Evolutionary conservation across 2,113 vertebrate species (phyloP).

Genomic region (Sigmodon hispidus): DNA sequence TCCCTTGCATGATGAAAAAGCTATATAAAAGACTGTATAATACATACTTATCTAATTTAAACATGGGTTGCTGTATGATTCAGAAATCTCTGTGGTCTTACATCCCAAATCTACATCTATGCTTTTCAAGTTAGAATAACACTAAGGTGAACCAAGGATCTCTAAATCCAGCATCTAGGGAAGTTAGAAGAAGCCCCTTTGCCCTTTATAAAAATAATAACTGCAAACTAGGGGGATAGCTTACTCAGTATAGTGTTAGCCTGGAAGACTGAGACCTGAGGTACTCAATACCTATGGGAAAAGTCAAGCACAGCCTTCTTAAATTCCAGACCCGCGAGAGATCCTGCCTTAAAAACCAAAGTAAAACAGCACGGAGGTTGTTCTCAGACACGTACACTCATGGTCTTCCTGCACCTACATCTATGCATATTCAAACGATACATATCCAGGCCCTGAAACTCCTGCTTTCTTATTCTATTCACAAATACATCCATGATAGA

Average conservation of each 20-base stretch:
- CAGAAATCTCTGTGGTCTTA: background rate
- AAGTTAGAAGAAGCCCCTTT: background rate
- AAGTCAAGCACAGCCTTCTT: background rate
- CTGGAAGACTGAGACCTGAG: background rate
- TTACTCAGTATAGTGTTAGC: background rate
- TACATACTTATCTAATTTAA: background rate
- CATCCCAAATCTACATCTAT: background rate
- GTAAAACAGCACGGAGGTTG: no score
- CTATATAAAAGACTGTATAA: background rate
- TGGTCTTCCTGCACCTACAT: background rate
- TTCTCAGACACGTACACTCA: no score
- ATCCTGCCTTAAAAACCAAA: background rate
- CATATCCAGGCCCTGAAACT: background rate
- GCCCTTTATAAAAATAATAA: background rate
- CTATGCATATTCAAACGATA: background rate
- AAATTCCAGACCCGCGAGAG: background rate
- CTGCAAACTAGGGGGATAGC: no score
- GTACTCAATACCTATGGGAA: background rate
- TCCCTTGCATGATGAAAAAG: background rate
- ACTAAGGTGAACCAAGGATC: background rate
- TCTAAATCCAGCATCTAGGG: background rate
- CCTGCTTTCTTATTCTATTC: background rate
- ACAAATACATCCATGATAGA: background rate
- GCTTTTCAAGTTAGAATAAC: background rate
- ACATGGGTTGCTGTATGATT: background rate